phyloP scores from a whole-genome alignment of 2,797 vertebrate genomes.

The Garrulus glandarius region DNA sequence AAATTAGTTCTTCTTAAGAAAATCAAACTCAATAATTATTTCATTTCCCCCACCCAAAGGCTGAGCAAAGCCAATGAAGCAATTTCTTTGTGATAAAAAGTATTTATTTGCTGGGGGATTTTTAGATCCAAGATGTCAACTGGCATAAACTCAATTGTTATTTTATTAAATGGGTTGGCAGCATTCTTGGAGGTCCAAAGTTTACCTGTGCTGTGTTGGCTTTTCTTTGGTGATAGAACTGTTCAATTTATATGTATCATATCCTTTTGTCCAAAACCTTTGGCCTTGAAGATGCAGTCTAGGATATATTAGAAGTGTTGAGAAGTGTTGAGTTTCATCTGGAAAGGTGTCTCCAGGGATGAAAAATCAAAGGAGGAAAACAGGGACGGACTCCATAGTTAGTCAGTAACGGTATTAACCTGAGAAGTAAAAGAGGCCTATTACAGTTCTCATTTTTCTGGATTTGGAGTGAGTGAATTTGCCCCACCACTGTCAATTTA shows the following conservation, averaged over 20 bases:
- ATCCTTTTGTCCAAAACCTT: not conserved
- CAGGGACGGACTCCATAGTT: not conserved
- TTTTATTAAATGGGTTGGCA: not conserved
- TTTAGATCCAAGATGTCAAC: not conserved
- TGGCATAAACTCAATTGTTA: not conserved
- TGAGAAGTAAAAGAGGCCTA: rapidly evolving
- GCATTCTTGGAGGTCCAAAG: not conserved
- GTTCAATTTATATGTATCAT: not conserved
- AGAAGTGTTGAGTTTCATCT: not conserved
- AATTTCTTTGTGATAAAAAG: not conserved
- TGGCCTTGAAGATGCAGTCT: not conserved
- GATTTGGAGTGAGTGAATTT: not conserved
- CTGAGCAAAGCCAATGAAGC: not conserved
- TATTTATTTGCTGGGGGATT: not conserved
- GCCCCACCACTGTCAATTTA: not conserved
- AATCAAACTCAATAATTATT: not conserved
- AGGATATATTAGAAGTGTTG: not conserved
- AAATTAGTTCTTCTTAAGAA: not conserved
- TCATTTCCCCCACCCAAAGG: not conserved
- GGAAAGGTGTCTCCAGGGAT: not conserved
- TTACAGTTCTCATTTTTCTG: not conserved
- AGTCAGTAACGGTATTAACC: not conserved
- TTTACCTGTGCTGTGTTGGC: not conserved
- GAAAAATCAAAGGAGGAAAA: not conserved
- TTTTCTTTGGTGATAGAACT: not conserved